Evolutionary conservation across 2,888 invertebrate genomes (phyloP), one percentile per base, ranked within the genome.

Genomic region (Chloroclysta siterata): DNA sequence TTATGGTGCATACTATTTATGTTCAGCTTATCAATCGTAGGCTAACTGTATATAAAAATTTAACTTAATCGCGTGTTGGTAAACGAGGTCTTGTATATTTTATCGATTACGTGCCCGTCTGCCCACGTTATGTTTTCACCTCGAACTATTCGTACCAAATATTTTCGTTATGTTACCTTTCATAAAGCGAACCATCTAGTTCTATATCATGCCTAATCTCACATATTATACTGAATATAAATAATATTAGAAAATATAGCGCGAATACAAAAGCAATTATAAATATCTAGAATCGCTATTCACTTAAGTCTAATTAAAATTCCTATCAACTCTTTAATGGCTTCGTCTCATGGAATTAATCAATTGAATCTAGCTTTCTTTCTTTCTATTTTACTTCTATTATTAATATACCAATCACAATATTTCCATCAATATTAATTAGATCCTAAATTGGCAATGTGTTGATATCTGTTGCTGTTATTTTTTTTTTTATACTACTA

Each of bases 1-100:
- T 72, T 69, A 54, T 60, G 69, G 62, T 72, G 63, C 72, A 72
- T 68, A 64, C 41, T 66, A 64, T 65, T 62, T 66, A 51, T 64
- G 66, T 69, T 58, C 57, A 60, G 71, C 70, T 76, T 78, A 76
- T 78, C 75, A 70, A 70, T 67, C 56, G 67, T 73, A 60, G 59
- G 67, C 72, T 71, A 63, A 60, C 58, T 63, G 59, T 68, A 68
- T 68, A 66, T 72, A 66, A 74, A 71, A 64, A 53, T 58, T 69
- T 57, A 63, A 68, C 61, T 70, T 65, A 73, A 80, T 82, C 70
- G 82, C 81, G 79, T 84, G 83, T 78, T 78, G 70, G 69, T 71
- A 72, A 79, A 79, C 76, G 78, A 77, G 78, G 76, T 79, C 76
- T 83, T 71, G 69, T 78, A 74, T 81, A 76, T 77, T 77, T 74